Conservation (phyloP, 2,888 invertebrate species). For the Empis livida region DNA sequence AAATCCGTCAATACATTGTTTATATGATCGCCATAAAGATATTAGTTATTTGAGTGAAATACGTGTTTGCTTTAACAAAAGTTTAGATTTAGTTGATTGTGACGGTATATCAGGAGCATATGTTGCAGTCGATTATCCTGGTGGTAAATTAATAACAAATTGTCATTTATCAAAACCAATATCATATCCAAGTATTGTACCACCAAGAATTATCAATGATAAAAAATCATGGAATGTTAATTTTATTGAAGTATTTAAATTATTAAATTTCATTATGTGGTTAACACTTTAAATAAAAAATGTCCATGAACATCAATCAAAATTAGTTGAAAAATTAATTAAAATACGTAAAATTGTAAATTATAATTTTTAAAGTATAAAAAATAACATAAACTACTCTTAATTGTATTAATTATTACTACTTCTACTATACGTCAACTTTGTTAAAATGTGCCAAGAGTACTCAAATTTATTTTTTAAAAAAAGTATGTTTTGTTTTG, state of each 20-base stretch:
- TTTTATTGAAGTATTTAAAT: constrained; percentile 42
- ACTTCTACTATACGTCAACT: too few relatives aligned
- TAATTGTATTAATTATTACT: too few relatives aligned
- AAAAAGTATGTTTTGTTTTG: too few relatives aligned
- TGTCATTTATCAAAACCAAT: constrained; percentile 43
- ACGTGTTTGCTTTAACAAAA: constrained; percentile 59
- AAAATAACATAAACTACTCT: too few relatives aligned
- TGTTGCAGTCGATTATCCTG: constrained; percentile 23
- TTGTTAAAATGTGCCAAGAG: too few relatives aligned
- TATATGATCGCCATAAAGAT: constrained; percentile 42
- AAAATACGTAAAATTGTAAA: too few relatives aligned
- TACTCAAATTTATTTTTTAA: too few relatives aligned
- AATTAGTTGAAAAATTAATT: too few relatives aligned
- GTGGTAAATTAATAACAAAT: constrained; percentile 43
- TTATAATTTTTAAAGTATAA: too few relatives aligned
- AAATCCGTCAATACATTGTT: constrained; percentile 51
- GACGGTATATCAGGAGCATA: constrained; percentile 39
- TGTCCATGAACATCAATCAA: too few relatives aligned
- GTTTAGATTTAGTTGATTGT: constrained; percentile 49
- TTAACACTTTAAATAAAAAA: constrained; percentile 45
- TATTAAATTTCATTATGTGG: constrained; percentile 48
- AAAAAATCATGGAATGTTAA: constrained; percentile 31
- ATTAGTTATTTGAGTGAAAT: constrained; percentile 54
- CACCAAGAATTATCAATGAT: constrained; percentile 21
- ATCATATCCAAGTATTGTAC: constrained; percentile 43